phyloP scores from a whole-genome alignment of 2,888 invertebrate species.

The Oscheius sp. region DNA sequence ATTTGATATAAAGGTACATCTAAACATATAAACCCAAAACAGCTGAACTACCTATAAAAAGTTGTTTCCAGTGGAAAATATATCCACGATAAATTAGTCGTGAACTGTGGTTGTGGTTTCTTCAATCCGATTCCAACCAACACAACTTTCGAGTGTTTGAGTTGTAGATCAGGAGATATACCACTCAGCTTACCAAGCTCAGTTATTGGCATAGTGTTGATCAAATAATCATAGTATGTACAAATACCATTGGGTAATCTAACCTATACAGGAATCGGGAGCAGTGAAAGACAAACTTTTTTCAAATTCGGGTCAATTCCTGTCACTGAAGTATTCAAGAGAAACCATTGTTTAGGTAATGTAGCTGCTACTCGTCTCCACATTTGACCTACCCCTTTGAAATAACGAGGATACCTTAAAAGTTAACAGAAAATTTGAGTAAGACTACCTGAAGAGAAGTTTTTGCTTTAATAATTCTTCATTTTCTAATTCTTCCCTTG shows the following conservation, averaged over 20 bases:
- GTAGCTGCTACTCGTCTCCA: conserved; percentile 44
- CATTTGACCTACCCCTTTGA: conserved; percentile 53
- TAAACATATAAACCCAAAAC: not conserved
- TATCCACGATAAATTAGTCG: conserved; percentile 49
- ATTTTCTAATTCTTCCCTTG: conserved; percentile 7
- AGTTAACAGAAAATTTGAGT: not conserved
- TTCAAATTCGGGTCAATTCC: conserved; percentile 43
- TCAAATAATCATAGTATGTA: conserved; percentile 38
- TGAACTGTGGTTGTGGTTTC: conserved; percentile 48
- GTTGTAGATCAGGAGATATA: conserved; percentile 33
- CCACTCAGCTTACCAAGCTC: conserved; percentile 41
- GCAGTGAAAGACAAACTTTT: conserved; percentile 32
- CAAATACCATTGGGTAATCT: conserved; percentile 1
- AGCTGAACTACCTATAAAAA: conserved; percentile 42
- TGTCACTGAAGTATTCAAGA: conserved; percentile 36
- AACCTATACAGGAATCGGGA: conserved; percentile 21
- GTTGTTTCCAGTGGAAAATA: conserved; percentile 54
- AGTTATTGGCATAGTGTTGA: conserved; percentile 61
- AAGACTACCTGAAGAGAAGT: conserved; percentile 21
- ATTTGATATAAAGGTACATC: conserved; percentile 63
- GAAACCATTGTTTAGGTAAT: conserved; percentile 45
- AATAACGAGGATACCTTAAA: conserved; percentile 50
- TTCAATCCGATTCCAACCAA: conserved; percentile 55
- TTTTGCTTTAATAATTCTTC: conserved; percentile 27
- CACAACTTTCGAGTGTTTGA: conserved; percentile 51